These are phyloP conservation scores for Rynchops niger DNA, from an alignment of 2,113 vertebrate species.

Conservation along the genomic window DNA sequence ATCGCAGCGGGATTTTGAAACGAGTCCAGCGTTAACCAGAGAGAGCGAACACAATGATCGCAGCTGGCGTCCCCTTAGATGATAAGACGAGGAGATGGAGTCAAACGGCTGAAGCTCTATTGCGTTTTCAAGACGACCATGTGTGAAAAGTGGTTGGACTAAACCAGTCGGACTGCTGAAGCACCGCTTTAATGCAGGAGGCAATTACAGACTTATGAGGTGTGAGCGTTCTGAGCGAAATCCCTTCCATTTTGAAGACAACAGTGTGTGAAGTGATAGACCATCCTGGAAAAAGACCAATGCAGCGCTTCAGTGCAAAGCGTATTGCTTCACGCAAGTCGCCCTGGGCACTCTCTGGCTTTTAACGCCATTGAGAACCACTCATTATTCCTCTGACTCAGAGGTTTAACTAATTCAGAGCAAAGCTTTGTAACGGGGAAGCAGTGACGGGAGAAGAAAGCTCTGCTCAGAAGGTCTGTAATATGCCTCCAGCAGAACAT, in stretches of 20 bases:
- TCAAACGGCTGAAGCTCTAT: background rate
- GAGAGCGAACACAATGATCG: background rate
- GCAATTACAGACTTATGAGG: constrained; percentile 13
- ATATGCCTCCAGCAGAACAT: background rate
- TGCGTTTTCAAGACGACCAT: background rate
- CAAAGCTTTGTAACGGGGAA: background rate
- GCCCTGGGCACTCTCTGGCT: background rate
- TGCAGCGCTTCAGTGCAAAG: background rate
- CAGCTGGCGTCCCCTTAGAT: background rate
- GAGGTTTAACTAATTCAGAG: constrained; percentile 4
- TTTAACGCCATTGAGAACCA: background rate
- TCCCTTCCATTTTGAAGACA: background rate
- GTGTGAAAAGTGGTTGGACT: background rate
- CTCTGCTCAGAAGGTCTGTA: background rate
- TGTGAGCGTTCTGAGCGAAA: constrained; percentile 27
- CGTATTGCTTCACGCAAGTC: background rate
- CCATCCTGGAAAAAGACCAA: constrained; percentile 15
- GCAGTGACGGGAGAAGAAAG: background rate
- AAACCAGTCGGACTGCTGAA: background rate
- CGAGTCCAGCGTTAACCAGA: background rate
- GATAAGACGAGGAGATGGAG: background rate
- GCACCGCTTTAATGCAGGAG: constrained; percentile 18
- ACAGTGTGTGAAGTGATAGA: background rate
- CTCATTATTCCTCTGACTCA: constrained; percentile 24
- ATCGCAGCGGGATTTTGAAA: background rate